These are phyloP conservation scores for Syngnathus floridae DNA, from an alignment of 2,113 vertebrate species.

Conservation along the genomic window DNA sequence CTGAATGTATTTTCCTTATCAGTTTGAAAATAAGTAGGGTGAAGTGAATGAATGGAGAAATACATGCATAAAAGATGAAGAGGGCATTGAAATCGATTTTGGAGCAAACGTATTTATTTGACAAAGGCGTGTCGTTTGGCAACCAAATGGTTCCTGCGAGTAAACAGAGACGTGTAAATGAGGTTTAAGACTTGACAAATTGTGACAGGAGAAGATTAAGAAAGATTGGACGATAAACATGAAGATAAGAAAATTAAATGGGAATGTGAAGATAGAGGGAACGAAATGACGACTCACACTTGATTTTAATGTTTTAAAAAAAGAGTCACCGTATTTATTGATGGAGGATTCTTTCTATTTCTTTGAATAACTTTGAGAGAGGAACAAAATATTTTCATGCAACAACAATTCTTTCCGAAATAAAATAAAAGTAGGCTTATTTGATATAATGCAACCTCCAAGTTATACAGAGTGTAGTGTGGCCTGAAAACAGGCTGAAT, in stretches of 20 bases:
- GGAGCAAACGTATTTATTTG: slow-evolving; percentile 17
- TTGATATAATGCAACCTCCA: no score
- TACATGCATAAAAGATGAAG: slow-evolving; percentile 37
- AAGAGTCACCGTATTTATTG: no score
- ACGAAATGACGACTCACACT: background rate
- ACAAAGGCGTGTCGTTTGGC: slow-evolving; percentile 6
- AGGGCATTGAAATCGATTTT: slow-evolving; percentile 16
- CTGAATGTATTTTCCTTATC: slow-evolving; percentile 35
- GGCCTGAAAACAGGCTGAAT: background rate
- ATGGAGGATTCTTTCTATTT: no score
- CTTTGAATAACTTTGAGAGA: no score
- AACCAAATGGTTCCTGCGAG: slow-evolving; percentile 7
- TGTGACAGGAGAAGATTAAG: background rate
- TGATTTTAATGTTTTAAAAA: no score
- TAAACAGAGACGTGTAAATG: slow-evolving; percentile 18
- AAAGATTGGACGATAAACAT: background rate
- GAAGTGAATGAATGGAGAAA: slow-evolving; percentile 14
- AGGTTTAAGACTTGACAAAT: slow-evolving; percentile 8
- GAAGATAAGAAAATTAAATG: slow-evolving; percentile 4
- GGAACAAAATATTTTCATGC: no score
- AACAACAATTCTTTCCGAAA: no score
- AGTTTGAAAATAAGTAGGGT: slow-evolving; percentile 5
- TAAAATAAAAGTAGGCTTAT: no score
- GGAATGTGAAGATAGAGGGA: background rate
- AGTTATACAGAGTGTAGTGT: no score